These are phyloP conservation scores for Spodoptera littoralis DNA, from an alignment of 2,888 invertebrate genomes.

Conservation along the genomic window DNA sequence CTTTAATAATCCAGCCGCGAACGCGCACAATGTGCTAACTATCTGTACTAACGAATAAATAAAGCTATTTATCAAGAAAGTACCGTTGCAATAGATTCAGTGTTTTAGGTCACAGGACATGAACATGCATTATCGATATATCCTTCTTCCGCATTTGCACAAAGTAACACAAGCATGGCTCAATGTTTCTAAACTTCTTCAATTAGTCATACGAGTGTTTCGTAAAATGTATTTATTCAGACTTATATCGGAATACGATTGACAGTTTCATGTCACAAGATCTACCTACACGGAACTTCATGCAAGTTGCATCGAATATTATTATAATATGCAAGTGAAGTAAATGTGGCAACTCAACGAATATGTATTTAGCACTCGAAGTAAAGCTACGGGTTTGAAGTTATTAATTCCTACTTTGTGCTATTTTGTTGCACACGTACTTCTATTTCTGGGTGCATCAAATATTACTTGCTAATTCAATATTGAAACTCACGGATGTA, in stretches of 20 bases:
- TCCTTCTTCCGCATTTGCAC: slow-evolving; percentile 52
- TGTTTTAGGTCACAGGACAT: slow-evolving; percentile 64
- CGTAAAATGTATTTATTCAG: slow-evolving; percentile 42
- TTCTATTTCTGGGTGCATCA: too few relatives aligned
- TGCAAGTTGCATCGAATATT: slow-evolving; percentile 1
- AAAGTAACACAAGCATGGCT: slow-evolving; percentile 42
- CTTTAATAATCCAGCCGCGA: slow-evolving; percentile 37
- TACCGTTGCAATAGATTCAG: slow-evolving; percentile 60
- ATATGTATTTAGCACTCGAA: background rate
- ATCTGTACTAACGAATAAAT: slow-evolving; percentile 36
- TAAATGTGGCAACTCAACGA: slow-evolving; percentile 1
- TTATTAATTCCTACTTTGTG: too few relatives aligned
- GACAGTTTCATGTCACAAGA: slow-evolving; percentile 41
- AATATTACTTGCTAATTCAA: too few relatives aligned
- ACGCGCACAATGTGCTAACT: slow-evolving; percentile 26
- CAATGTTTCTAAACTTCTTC: slow-evolving; percentile 45
- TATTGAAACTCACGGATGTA: too few relatives aligned
- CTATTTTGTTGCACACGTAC: too few relatives aligned
- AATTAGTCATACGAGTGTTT: slow-evolving; percentile 49
- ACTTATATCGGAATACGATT: slow-evolving; percentile 29
- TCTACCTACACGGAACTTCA: background rate
- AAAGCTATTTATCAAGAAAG: slow-evolving; percentile 46
- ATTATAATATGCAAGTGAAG: slow-evolving; percentile 1
- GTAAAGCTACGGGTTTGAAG: too few relatives aligned
- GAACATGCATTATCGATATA: slow-evolving; percentile 54